Percentiles rank a stretch among this genome's conserved stretches.
phyloP scores from a whole-genome alignment of 2,888 invertebrate genomes.

The Parascotia fuliginaria region DNA sequence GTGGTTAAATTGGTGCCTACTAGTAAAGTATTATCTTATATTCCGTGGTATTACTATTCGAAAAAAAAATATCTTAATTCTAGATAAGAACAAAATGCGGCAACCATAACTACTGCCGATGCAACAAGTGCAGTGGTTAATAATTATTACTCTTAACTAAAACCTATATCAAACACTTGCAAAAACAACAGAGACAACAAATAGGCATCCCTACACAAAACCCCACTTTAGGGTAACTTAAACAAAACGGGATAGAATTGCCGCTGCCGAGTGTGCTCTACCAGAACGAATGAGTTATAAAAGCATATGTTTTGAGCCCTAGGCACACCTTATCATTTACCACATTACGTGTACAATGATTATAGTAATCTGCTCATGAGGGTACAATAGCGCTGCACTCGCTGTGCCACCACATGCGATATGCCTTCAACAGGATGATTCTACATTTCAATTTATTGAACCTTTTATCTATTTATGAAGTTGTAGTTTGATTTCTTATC shows the following conservation, averaged over 20 bases:
- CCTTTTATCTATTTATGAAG: too few species aligned
- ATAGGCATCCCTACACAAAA: not conserved
- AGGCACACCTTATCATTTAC: conserved; percentile 84
- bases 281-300: conserved; percentile 80
- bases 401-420: conserved; percentile 69
- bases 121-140: too few species aligned
- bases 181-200: conserved; percentile 1
- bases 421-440: conserved; percentile 60
- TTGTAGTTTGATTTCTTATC: too few species aligned
- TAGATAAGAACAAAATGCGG: too few species aligned
- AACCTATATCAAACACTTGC: too few species aligned
- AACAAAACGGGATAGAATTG: conserved; percentile 42
- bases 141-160: too few species aligned
- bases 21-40: too few species aligned
- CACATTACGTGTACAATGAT: conserved; percentile 82
- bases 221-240: conserved; percentile 55
- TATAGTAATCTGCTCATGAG: conserved; percentile 83
- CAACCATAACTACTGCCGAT: too few species aligned
- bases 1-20: too few species aligned
- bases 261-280: conserved; percentile 47
- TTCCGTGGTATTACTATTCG: too few species aligned
- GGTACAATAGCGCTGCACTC: conserved; percentile 77
- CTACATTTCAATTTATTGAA: conserved; percentile 1
- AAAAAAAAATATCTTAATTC: too few species aligned
- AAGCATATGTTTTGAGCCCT: conserved; percentile 83